Conservation (phyloP, 2,888 invertebrate species). For the Isotomurus palustris region DNA sequence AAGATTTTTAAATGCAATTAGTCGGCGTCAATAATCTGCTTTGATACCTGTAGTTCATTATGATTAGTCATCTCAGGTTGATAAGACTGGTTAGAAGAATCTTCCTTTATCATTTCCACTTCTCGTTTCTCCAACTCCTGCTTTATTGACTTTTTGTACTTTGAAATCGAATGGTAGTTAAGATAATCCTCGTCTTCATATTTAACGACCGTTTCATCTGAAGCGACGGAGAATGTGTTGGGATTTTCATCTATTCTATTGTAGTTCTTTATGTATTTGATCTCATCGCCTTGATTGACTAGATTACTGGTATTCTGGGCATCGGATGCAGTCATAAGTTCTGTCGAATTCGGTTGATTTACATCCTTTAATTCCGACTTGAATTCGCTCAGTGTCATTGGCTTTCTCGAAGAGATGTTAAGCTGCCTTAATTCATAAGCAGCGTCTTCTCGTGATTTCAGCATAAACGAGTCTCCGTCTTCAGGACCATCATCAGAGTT, state of each 20-base stretch:
- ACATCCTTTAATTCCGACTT: too few species aligned
- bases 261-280: conserved; percentile 27
- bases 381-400: conserved; percentile 35
- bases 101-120: conserved; percentile 17
- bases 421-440: conserved; percentile 17
- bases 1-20: too few species aligned
- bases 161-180: conserved; percentile 11
- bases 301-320: neutral
- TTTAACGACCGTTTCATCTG: neutral
- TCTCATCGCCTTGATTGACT: conserved; percentile 10
- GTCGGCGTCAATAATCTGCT: too few species aligned
- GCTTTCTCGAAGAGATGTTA: conserved; percentile 8
- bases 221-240: neutral
- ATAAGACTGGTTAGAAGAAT: too few species aligned
- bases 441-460: neutral
- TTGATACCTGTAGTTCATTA: too few species aligned
- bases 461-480: conserved; percentile 1
- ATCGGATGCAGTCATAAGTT: neutral
- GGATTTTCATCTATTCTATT: conserved; percentile 6
- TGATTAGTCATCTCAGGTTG: too few species aligned
- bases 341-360: conserved; percentile 1
- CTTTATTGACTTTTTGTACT: conserved; percentile 16
- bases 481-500: neutral
- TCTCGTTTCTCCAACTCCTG: conserved; percentile 1
- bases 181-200: neutral